Evolutionary conservation across 2,113 vertebrate genomes (phyloP).

Genomic region (Eclectus roratus): DNA sequence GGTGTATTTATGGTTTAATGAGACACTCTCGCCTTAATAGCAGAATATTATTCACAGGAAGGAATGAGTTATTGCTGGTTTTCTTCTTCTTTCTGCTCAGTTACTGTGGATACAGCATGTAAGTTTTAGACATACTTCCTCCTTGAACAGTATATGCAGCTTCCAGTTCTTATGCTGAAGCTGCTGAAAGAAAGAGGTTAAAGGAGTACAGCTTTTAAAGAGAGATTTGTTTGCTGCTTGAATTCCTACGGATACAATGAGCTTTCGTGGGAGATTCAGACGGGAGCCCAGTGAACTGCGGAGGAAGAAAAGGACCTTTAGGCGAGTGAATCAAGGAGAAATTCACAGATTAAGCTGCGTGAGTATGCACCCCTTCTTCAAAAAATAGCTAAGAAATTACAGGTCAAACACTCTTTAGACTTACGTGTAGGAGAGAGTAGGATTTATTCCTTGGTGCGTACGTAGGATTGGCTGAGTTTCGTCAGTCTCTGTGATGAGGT

Average conservation of each 20-base stretch:
- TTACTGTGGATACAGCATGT: conserved; percentile 50
- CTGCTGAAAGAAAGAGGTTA: conserved; percentile 30
- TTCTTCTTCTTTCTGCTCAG: conserved; percentile 73
- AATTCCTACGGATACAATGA: conserved; percentile 77
- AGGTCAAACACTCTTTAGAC: background rate
- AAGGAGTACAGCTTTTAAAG: conserved; percentile 4
- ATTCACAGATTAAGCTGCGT: conserved; percentile 86
- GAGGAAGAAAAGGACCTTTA: conserved; percentile 80
- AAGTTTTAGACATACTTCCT: conserved; percentile 72
- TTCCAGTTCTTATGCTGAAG: conserved; percentile 43
- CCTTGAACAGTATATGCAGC: conserved; percentile 23
- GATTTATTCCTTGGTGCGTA: background rate
- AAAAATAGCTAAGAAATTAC: background rate
- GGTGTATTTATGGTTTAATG: conserved; percentile 19
- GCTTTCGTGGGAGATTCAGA: conserved; percentile 84
- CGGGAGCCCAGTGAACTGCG: conserved; percentile 85
- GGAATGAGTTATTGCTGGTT: conserved; percentile 67
- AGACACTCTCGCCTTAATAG: conserved; percentile 15
- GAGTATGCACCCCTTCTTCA: conserved; percentile 75
- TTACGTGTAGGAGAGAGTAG: background rate
- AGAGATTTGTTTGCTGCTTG: conserved; percentile 18
- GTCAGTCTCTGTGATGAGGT: background rate
- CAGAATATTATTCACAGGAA: conserved; percentile 69
- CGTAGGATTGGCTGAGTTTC: background rate
- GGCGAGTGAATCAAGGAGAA: conserved; percentile 77